Base-by-base conservation (phyloP, 2,888 invertebrate species). In the Tachina grossa region DNA sequence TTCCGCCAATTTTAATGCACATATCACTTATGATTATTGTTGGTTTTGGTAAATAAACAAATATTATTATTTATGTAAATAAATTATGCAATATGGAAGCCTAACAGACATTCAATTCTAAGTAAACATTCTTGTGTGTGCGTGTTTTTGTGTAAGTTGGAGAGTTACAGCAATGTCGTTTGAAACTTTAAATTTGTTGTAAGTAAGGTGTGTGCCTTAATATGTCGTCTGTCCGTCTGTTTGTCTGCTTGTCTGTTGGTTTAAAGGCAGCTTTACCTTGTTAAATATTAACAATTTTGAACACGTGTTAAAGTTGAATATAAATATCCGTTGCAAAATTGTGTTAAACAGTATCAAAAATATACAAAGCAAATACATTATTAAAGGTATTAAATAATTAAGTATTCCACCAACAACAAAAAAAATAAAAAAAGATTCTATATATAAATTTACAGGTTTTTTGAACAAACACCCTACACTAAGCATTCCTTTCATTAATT, bases 281-380 rank as follows among this genome's bases (percentile, higher is more conserved):
- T 41, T 47, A 47, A 59, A 39, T 43, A 79, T 74, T 74, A 57
- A 81, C 75, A 43, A 81, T 81, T 68, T 75, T 81, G 81, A 81
- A 81, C 81, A 81, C 81, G 81, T 81, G 81, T 81, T 75, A 19
- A 61, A 2, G 45, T 69, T 68, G 39, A 68, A 75, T 81, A 61
- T 75, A 81, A 68, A 81, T 75, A 81, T 81, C 80, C 80, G 80
- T 74, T 75, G 68, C 66, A 69, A 75, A 81, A 74, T 43, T 63
- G 16, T 74, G 51, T 51, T 63, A 49, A 51, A 74, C 51, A 74
- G 43, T 41, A 61, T 63, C 49, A 39, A 61, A 74, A 51, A 51
- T 22, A 63, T 63, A 59, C 19, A n/a, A 22, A 2, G 4, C 31
- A 47, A 8, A 41, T 0, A 65, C 1, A 65, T 13, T 65, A 41